These are phyloP conservation scores for Zoanthus sociatus DNA, from an alignment of 92 coral and sea anemone genomes.

Conservation along the genomic window DNA sequence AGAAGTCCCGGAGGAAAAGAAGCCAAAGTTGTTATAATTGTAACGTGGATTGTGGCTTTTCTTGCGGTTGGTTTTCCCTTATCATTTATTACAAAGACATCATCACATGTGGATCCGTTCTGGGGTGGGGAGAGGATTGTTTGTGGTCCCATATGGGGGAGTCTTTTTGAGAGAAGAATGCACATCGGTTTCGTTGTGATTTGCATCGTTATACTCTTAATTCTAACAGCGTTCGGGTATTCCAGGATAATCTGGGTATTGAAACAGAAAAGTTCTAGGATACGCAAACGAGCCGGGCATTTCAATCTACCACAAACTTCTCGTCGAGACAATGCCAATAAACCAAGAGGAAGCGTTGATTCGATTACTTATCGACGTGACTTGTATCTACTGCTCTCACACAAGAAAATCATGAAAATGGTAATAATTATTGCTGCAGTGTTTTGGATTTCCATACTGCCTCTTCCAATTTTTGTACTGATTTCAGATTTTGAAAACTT, in stretches of 20 bases:
- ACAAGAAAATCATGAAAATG: slow-evolving; percentile 90
- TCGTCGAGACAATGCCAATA: slow-evolving; percentile 11
- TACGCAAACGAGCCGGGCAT: slow-evolving; percentile 48
- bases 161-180: slow-evolving; percentile 62
- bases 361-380: slow-evolving; percentile 56
- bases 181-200: slow-evolving; percentile 78
- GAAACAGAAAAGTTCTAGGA: slow-evolving; percentile 69
- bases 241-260: slow-evolving; percentile 66
- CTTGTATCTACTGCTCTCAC: slow-evolving; percentile 66
- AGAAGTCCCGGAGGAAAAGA: slow-evolving; percentile 57
- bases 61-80: slow-evolving; percentile 82
- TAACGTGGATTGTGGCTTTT: slow-evolving; percentile 79
- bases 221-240: slow-evolving; percentile 77
- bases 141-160: slow-evolving; percentile 76
- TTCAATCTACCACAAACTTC: slow-evolving; percentile 29
- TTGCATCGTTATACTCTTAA: slow-evolving; percentile 73
- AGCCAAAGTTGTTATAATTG: slow-evolving; percentile 69
- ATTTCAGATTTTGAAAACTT: slow-evolving; percentile 76
- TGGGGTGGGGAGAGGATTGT: slow-evolving; percentile 50
- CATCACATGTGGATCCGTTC: slow-evolving; percentile 51
- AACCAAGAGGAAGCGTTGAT: slow-evolving; percentile 47
- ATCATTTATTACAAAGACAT: slow-evolving; percentile 72
- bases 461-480: slow-evolving; percentile 82
- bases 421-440: slow-evolving; percentile 83
- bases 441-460: slow-evolving; percentile 91